Base-by-base conservation (phyloP, 2,888 invertebrate species). In the Calameuta pallipes region DNA sequence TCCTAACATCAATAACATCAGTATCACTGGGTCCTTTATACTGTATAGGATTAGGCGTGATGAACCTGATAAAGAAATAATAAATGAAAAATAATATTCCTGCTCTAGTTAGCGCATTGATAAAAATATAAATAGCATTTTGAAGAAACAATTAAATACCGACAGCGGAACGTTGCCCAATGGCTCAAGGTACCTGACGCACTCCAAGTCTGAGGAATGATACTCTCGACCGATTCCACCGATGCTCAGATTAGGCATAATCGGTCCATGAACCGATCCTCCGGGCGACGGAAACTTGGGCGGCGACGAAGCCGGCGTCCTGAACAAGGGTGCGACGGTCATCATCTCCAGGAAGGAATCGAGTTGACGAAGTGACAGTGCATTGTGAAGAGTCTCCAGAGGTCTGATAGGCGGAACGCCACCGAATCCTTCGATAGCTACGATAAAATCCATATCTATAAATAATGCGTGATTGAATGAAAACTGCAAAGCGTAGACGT, bases 381-480 rank as follows among this genome's bases (percentile, higher is more conserved):
- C 97, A 92, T 99, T 99, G 94, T 99, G 99, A 80, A 99, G 93
- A 6, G 99, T 99, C 93, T 99, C 99, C 91, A 99, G 92, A 1
- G 99, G 98, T 56, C 99, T 95, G 86, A 99, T 97, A 1, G 98
- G 97, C 36, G 99, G 99, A 83, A 98, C 98, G 79, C 97, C 97
- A 81, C 97, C 97, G 92, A 97, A 97, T 56, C 97, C 97, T 92
- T 96, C 96, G 90, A 96, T 94, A 77, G 95, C 96, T 93, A 93
- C 92, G 92, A 83, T 34, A 75, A 76, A 75, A 69, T 13, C 23
- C 78, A 73, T 76, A 75, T 70, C 15, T 71, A 56, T 74, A 31
- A 36, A 73, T 68, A 33, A 75, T 76, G 41, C 76, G 31, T 15
- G 75, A 73, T 36, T 41, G 13, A 37, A 11, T 75, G 11, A n/a